Percentiles rank a stretch among this genome's conserved stretches.
Evolutionary conservation across 1,140 invertebrate species (phyloP).

Genomic region (Ephestia elutella): DNA sequence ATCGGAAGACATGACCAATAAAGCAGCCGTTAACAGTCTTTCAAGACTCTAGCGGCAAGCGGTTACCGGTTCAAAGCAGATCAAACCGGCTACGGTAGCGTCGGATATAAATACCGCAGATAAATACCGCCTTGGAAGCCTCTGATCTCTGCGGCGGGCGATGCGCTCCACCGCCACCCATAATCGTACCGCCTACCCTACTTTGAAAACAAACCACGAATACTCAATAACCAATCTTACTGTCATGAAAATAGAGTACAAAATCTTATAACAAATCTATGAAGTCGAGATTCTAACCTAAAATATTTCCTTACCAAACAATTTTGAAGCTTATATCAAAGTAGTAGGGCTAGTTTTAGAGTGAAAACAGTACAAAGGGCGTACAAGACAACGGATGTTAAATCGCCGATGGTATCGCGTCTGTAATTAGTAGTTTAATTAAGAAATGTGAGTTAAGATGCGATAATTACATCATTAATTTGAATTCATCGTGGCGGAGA

Average conservation of each 20-base stretch:
- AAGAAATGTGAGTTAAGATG: conserved; percentile 45
- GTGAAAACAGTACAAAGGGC: conserved; percentile 27
- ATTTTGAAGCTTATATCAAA: neutral
- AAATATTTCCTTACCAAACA: neutral
- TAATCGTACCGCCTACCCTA: conserved; percentile 50
- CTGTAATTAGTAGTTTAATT: conserved; percentile 63
- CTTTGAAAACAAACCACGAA: conserved; percentile 17
- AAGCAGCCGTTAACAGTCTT: neutral
- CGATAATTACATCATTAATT: conserved; percentile 56
- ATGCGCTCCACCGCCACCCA: conserved; percentile 43
- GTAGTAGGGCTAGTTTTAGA: conserved; percentile 18
- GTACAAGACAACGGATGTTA: conserved; percentile 45
- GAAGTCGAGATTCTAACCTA: neutral
- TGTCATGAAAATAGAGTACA: neutral
- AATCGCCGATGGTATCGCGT: conserved; percentile 37
- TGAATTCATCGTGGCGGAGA: neutral
- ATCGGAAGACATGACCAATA: neutral
- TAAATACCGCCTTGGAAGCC: conserved; percentile 10
- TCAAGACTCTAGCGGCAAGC: neutral
- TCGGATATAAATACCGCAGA: conserved; percentile 35
- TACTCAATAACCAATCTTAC: conserved; percentile 11
- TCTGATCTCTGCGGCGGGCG: conserved; percentile 61
- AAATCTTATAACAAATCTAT: neutral
- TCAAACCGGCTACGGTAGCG: neutral
- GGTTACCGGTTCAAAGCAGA: no score